Evolutionary conservation across 2,797 vertebrate species (phyloP).

Genomic region (Euthynnus affinis): DNA sequence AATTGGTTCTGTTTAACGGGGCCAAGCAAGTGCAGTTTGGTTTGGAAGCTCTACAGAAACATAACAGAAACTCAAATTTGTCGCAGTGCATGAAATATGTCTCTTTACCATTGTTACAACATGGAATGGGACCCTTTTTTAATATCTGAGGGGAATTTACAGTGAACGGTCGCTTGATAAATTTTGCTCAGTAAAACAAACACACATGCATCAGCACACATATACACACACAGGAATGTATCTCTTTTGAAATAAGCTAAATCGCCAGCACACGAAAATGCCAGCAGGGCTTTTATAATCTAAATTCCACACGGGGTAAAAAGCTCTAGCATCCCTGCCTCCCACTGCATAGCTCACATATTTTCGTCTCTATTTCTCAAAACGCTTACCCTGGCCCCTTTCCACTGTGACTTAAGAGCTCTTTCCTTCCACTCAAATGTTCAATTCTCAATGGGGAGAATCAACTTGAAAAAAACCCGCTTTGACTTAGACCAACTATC

Average conservation of each 20-base stretch:
- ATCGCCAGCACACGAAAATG: constrained; percentile 58
- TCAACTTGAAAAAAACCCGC: constrained; percentile 54
- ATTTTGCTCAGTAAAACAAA: constrained; percentile 41
- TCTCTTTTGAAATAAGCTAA: constrained; percentile 62
- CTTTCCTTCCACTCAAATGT: constrained; percentile 66
- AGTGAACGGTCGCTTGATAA: constrained; percentile 37
- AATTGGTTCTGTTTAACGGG: constrained; percentile 59
- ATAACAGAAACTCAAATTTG: constrained; percentile 24
- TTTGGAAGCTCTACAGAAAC: constrained; percentile 40
- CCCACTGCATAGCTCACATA: constrained; percentile 87
- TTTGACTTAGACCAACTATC: constrained; percentile 68
- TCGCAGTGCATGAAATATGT: constrained; percentile 37
- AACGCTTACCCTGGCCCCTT: constrained; percentile 65
- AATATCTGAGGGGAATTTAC: constrained; percentile 31
- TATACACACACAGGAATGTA: constrained; percentile 44
- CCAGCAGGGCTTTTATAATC: constrained; percentile 75
- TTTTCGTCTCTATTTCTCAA: constrained; percentile 77
- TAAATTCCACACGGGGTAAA: constrained; percentile 78
- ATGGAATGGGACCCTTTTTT: constrained; percentile 6
- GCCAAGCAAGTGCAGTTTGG: constrained; percentile 46
- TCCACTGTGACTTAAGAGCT: constrained; percentile 72
- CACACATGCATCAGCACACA: constrained; percentile 22
- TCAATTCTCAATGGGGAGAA: constrained; percentile 66
- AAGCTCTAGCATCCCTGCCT: constrained; percentile 76
- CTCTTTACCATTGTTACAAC: constrained; percentile 39